phyloP scores from a whole-genome alignment of 2,888 invertebrate genomes.

The Blomia tropicalis region DNA sequence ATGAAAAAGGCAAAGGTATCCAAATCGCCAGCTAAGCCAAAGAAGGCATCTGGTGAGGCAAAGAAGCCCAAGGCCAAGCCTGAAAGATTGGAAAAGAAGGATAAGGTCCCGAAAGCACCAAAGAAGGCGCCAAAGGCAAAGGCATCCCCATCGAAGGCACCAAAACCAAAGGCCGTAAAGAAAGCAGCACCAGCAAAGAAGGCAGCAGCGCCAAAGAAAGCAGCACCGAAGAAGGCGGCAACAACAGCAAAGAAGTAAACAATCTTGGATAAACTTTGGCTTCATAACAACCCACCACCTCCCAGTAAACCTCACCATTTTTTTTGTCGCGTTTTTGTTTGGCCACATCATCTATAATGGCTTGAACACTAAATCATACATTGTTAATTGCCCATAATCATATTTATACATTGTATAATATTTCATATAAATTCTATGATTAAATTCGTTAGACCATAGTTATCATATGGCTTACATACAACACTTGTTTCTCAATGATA shows the following conservation, averaged over 20 bases:
- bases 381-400: no score
- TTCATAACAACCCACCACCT: not conserved
- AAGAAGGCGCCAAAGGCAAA: conserved; percentile 1
- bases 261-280: not conserved
- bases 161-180: not conserved
- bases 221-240: not conserved
- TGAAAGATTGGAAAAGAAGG: conserved; percentile 14
- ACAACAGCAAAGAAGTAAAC: conserved; percentile 20
- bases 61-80: conserved; percentile 8
- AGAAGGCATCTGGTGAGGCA: conserved; percentile 23
- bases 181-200: conserved; percentile 9
- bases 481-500: no score
- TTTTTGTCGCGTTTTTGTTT: no score
- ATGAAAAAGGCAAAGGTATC: conserved; percentile 15
- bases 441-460: no score
- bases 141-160: not conserved
- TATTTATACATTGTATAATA: no score
- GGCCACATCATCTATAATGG: no score
- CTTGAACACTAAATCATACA: no score
- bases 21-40: conserved; percentile 15
- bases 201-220: conserved; percentile 8
- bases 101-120: not conserved
- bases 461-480: no score
- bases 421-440: no score
- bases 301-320: not conserved